Evolutionary conservation across 2,113 vertebrate genomes (phyloP).

Genomic region (Mus pahari): DNA sequence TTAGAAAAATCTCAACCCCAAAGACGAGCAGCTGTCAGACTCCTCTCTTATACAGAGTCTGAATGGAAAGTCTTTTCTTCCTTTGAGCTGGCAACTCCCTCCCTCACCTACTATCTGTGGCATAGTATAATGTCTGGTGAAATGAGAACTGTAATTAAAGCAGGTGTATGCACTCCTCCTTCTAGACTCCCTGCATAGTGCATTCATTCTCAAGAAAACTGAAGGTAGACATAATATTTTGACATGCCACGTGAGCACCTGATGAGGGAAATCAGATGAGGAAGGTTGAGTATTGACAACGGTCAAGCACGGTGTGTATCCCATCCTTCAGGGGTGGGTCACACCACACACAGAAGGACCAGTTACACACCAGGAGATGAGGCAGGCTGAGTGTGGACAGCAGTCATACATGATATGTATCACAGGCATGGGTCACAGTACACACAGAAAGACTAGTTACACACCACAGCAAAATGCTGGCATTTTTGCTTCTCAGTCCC

Average conservation of each 20-base stretch:
- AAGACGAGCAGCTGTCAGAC: constrained; percentile 23
- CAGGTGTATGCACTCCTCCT: background rate
- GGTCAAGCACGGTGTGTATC: rapidly evolving
- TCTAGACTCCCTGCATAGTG: background rate
- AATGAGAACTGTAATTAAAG: constrained; percentile 28
- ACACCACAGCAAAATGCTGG: too few species aligned
- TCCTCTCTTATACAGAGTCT: background rate
- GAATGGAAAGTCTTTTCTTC: background rate
- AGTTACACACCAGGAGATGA: too few species aligned
- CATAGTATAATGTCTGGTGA: background rate
- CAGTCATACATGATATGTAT: too few species aligned
- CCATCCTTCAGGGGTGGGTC: rapidly evolving
- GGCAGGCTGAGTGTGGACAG: too few species aligned
- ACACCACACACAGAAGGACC: background rate
- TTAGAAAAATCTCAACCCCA: constrained; percentile 12
- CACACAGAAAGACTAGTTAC: too few species aligned
- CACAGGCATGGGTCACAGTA: rapidly evolving
- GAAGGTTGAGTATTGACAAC: rapidly evolving
- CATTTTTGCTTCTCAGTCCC: background rate
- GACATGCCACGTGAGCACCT: background rate
- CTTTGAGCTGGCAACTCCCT: background rate
- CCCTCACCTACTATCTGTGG: background rate
- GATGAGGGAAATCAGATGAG: background rate
- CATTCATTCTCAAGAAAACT: background rate
- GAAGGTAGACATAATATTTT: background rate